A percentile compares a stretch with the other conserved stretches of the same genome.
These are phyloP conservation scores for Serrognathus titanus DNA, from an alignment of 2,888 invertebrate genomes.

Conservation along the genomic window DNA sequence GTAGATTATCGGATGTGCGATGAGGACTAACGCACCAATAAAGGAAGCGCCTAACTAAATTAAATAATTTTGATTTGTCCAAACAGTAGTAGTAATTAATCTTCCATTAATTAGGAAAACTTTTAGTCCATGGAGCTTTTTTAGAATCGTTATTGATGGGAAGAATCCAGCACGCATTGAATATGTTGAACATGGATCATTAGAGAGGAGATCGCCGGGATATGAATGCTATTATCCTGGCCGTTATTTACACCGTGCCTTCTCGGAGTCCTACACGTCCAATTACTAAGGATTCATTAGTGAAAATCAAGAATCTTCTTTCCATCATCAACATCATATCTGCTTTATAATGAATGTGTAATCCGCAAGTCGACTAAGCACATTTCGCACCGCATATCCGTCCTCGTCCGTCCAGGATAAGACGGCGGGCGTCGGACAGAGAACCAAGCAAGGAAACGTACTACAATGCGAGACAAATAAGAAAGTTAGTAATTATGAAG, in stretches of 20 bases:
- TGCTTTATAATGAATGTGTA: slow-evolving; percentile 7
- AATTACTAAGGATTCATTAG: slow-evolving; percentile 31
- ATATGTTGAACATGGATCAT: slow-evolving; percentile 38
- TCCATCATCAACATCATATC: slow-evolving; percentile 19
- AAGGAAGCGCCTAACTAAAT: slow-evolving; percentile 8
- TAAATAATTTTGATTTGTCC: too few relatives aligned
- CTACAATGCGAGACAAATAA: slow-evolving; percentile 11
- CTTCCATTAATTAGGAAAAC: too few relatives aligned
- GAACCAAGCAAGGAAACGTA: slow-evolving; percentile 7
- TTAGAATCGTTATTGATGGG: too few relatives aligned
- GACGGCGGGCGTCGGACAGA: background rate
- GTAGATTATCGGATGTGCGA: slow-evolving; percentile 31
- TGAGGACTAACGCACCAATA: slow-evolving; percentile 16
- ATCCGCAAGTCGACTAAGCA: slow-evolving; percentile 3
- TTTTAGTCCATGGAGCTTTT: too few relatives aligned
- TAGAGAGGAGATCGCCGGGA: slow-evolving; percentile 35
- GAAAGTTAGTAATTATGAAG: slow-evolving; percentile 27
- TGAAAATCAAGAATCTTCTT: slow-evolving; percentile 30
- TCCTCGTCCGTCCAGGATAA: background rate
- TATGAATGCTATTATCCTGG: slow-evolving; percentile 34
- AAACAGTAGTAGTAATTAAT: too few relatives aligned
- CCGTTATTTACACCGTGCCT: slow-evolving; percentile 29
- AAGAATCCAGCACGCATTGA: slow-evolving; percentile 9
- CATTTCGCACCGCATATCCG: background rate
- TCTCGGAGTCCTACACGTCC: slow-evolving; percentile 16